Evolutionary conservation across 2,797 vertebrate species (phyloP), one percentile per base, ranked within the genome.

Genomic region (Potorous gilbertii): DNA sequence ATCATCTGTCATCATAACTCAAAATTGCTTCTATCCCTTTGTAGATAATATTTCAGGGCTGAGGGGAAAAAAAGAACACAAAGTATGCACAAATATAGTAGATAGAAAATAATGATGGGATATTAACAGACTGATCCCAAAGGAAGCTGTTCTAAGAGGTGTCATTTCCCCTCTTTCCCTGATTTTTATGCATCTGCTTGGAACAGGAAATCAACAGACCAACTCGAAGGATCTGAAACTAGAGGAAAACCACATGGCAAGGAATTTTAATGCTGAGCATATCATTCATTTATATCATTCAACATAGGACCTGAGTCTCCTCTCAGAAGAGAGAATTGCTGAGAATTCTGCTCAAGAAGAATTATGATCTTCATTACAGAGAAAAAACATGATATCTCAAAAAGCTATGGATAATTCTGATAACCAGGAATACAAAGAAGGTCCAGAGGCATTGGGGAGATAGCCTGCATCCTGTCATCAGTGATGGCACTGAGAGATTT

Each of bases 181-280:
- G 50, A 93, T 91, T 95, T 90, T 94, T 90, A 74, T 90, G 27
- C 31, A 14, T 92, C 52, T 55, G 27, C 50, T 96, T 95, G 92
- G 57, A 46, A 95, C 59, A 96, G 56, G 93, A 94, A 74, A 66
- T 92, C 21, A 52, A 93, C 94, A n/a, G 18, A 87, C 55, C 91
- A 57, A 46, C 55, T 92, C 87, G 28, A 91, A 81, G 55, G 81
- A 54, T 95, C 87, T 54, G 94, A 95, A 97, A 96, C 91, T 94
- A 93, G 21, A 31, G 92, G 93, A 94, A 11, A 94, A 62, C 31
- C 94, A 95, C 90, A 95, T 93, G 96, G 74, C 2, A 55, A 66
- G 94, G 81, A 54, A 59, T 90, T 56, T 54, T 91, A 90, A 54
- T 62, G 91, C 31, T 55, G 74, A 95, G 5, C 94, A 59, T n/a